Base-by-base conservation (phyloP, 1,140 invertebrate genomes). In the Diachasma alloeum region DNA sequence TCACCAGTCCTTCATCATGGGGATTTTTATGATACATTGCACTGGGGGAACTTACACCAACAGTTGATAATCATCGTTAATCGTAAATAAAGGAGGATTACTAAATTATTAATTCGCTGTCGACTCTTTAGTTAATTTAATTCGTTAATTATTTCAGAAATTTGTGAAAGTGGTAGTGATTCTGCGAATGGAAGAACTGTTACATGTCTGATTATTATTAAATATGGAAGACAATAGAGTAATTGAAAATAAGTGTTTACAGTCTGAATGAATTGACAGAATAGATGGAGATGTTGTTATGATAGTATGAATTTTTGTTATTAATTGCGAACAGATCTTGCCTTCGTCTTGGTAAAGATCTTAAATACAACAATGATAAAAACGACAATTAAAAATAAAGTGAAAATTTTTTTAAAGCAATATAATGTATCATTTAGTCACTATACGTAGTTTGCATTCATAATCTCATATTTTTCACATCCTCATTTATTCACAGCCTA, bases 401-500 rank as follows among this genome's bases (percentile, higher is more conserved):
- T 42, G 4, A 42, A 15, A 63, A 11, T 4, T 15, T 4, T 15
- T 4, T 10, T 63, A 31, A 37, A 59, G 31, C 24, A 36, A 73
- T 46, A 22, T 71, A 19, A 73, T 59, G 31, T 15, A 15, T 37
- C n/a, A 42, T 31, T 74, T 26, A 66, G 19, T 73, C 13, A 44
- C 53, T 56, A 19, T 48, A 63, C 11, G 22, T 63, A 63, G 22
- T 63, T 63, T 63, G 22, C 26, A 63, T 74, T 48, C 46, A 53
- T 72, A 19, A 44, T 72, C 24, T 53, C 15, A 17, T 4, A 68
- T 48, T 53, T 68, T 72, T 67, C 22, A n/a, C 13, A 22, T 36
- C 39, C 31, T 48, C 37, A 56, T 44, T 78, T 78, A 67, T 75
- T 78, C 77, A 75, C 77, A 78, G 77, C 77, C 77, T 78, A 59